These are phyloP conservation scores for Pithys albifrons DNA, from an alignment of 2,113 vertebrate genomes.

Conservation along the genomic window DNA sequence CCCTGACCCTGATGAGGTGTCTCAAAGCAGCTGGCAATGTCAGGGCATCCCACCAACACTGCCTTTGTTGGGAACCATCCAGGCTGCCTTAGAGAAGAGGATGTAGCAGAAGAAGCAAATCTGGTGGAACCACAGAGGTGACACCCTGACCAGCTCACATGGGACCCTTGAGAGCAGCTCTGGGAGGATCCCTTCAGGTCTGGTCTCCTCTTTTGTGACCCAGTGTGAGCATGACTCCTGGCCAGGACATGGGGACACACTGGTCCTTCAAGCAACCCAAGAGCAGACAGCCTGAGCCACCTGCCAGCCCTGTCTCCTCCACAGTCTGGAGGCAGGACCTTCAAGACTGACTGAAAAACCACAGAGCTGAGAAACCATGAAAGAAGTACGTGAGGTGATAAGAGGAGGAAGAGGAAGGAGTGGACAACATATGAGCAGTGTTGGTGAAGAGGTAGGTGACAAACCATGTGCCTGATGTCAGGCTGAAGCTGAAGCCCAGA, in stretches of 20 bases:
- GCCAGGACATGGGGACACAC: not conserved
- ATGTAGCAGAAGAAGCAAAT: not conserved
- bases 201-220: not conserved
- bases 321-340: not conserved
- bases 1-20: not conserved
- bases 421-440: not conserved
- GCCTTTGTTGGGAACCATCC: not conserved
- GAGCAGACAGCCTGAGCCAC: not conserved
- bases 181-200: not conserved
- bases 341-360: not conserved
- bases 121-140: not conserved
- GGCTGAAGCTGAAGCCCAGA: not conserved
- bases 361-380: not conserved
- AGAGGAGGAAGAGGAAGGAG: not conserved
- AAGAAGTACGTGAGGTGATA: not conserved
- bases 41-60: not conserved
- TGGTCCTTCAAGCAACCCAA: not conserved
- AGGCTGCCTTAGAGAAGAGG: not conserved
- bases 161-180: not conserved
- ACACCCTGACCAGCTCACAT: not conserved
- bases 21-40: not conserved
- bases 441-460: not conserved
- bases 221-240: not conserved
- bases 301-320: not conserved
- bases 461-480: accelerated